Base-by-base conservation (phyloP, 1,140 invertebrate genomes). In the Plodia interpunctella region DNA sequence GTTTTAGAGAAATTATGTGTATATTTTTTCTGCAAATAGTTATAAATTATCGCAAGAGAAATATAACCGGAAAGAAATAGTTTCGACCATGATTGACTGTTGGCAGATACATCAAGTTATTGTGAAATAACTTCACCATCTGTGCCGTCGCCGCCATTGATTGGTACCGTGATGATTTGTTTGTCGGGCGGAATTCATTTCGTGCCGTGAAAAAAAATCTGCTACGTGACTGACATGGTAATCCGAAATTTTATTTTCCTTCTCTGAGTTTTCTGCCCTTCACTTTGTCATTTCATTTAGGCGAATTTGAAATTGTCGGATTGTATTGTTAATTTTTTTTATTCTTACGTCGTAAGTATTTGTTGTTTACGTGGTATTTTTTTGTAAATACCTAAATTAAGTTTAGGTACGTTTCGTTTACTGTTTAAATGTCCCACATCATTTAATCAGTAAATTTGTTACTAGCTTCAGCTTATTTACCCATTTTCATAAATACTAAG, bases 141-240 rank as follows among this genome's bases (percentile, higher is more conserved):
- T 63, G 6, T 25, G 21, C 6, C 21, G 68, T 75, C 68, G 66
- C 52, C 70, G 60, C 55, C 58, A 71, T 72, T 76, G 76, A 76
- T 76, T 72, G 71, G 69, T 76, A 74, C 69, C 68, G 55, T 60
- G 66, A 63, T 74, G 69, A 77, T 81, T 77, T 77, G 71, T 76
- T 80, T 70, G 74, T 68, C 59, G 65, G 61, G 60, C 63, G 56
- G 66, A 80, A 80, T 80, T 80, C 69, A 78, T 75, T 76, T 77
- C 57, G 68, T 51, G 49, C 67, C 68, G 56, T 65, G 59, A 66
- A 25, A 25, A 78, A 78, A 80, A 79, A 77, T 68, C 65, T 58
- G 44, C 58, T 58, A 74, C 78, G 76, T 80, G 78, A 78, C 78
- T 73, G 74, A 80, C 73, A 79, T 82, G 63, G 72, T 72, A 81